Conservation (phyloP, 2,888 invertebrate genomes). For the Tenodera sinensis region DNA sequence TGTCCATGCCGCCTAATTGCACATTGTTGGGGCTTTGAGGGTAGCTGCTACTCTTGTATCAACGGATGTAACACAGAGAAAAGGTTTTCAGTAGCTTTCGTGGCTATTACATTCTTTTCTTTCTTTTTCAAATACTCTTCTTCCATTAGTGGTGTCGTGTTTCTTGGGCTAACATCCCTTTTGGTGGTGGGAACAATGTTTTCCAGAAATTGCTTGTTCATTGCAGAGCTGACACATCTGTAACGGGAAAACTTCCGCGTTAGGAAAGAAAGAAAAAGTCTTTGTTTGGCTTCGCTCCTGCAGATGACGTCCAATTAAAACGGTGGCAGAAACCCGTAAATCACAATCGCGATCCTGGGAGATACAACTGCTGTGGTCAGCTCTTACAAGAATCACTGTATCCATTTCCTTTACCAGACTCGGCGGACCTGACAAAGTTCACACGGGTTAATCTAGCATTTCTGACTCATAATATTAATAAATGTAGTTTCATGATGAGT, state of each 20-base stretch:
- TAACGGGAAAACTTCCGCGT: not conserved
- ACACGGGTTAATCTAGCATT: no score
- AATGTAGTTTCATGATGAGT: no score
- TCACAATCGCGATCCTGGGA: not conserved
- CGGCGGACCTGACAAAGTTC: no score
- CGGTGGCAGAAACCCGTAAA: not conserved
- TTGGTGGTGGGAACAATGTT: not conserved
- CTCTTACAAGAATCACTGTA: not conserved
- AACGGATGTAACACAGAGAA: no score
- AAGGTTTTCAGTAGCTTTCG: not conserved
- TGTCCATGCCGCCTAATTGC: no score
- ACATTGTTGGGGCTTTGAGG: no score
- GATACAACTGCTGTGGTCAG: not conserved
- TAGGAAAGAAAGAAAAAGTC: not conserved
- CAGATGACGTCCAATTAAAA: not conserved
- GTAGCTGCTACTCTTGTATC: no score
- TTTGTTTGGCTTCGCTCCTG: not conserved
- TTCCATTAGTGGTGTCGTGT: not conserved
- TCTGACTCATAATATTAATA: no score
- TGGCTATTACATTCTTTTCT: not conserved
- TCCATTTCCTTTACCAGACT: not conserved
- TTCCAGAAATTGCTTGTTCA: not conserved
- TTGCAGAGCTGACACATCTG: not conserved
- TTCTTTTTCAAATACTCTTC: not conserved
- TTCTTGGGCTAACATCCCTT: not conserved